Evolutionary conservation across 2,797 vertebrate genomes (phyloP), one percentile per base, ranked within the genome.

Genomic region (Sebastes vulpes): DNA sequence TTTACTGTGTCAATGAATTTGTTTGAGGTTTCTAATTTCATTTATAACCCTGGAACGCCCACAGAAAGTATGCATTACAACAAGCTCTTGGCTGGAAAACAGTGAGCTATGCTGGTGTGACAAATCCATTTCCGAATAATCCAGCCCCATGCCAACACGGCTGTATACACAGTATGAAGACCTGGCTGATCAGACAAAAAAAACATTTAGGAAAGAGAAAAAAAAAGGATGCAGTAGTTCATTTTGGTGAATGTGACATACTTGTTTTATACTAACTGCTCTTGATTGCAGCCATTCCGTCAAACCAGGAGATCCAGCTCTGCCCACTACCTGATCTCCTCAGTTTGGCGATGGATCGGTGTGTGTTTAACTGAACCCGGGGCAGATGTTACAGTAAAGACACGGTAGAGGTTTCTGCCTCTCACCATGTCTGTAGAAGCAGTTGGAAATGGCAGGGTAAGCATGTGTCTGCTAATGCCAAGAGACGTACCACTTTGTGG

Each of bases 401-500:
- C 58, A 53, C 50, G 29, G 77, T 12, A 6, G 29, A 83, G 84
- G 72, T 83, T 82, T 76, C 35, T 74, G 72, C 75, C 77, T 58
- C 84, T 84, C 79, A 79, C 87, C 87, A 54, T 46, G 29, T 83
- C 74, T 88, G 68, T 72, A 69, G 79, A 73, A 65, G 77, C 59
- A 67, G 83, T 81, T 76, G 48, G 60, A 89, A 87, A 92, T 77
- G 85, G 83, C 88, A 86, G 92, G 79, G 79, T 84, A 77, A 83
- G 90, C 82, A 83, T 90, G 82, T 82, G 85, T 85, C 52, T 65
- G 38, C 59, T 76, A 86, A 91, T 88, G 90, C 92, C 89, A 94
- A 78, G 81, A 91, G 88, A 92, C 77, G 90, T 79, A 88, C 86
- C 91, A 86, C 92, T 60, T 75, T 54, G 86, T 95, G 94, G 92